phyloP scores from a whole-genome alignment of 1,140 invertebrate genomes.

The Anagrus nilaparvatae region DNA sequence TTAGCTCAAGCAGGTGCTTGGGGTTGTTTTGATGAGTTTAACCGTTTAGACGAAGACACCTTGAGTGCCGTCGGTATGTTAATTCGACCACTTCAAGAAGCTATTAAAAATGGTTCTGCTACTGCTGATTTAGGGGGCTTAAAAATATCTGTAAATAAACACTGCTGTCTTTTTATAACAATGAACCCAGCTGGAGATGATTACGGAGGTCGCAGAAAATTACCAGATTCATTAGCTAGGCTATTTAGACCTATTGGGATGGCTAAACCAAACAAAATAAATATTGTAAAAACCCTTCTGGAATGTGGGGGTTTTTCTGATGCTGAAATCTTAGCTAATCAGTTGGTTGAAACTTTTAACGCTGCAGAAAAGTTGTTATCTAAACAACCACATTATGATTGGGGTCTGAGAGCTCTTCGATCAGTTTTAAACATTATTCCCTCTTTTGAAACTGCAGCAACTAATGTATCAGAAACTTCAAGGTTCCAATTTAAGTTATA shows the following conservation, averaged over 20 bases:
- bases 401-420: constrained; percentile 91
- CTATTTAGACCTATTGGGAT: constrained; percentile 88
- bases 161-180: constrained; percentile 92
- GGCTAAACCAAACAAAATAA: constrained; percentile 75
- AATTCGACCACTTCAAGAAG: constrained; percentile 79
- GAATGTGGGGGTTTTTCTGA: constrained; percentile 78
- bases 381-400: constrained; percentile 91
- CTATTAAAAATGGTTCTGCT: constrained; percentile 56
- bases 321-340: constrained; percentile 61
- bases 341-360: constrained; percentile 73
- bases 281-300: constrained; percentile 80
- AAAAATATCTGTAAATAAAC: constrained; percentile 49
- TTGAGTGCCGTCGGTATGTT: constrained; percentile 86
- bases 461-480: constrained; percentile 12
- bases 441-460: not conserved
- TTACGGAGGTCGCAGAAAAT: constrained; percentile 85
- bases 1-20: constrained; percentile 91
- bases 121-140: constrained; percentile 55
- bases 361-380: constrained; percentile 61
- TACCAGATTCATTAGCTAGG: constrained; percentile 88
- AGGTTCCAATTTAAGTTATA: constrained; percentile 15
- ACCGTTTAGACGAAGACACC: constrained; percentile 85
- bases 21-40: constrained; percentile 99
- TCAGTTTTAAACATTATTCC: constrained; percentile 67
- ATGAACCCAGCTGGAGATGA: constrained; percentile 90